Base-by-base conservation (phyloP, 30 jellyfish, hydroid and myxozoan genomes). In the Morbakka virulenta region DNA sequence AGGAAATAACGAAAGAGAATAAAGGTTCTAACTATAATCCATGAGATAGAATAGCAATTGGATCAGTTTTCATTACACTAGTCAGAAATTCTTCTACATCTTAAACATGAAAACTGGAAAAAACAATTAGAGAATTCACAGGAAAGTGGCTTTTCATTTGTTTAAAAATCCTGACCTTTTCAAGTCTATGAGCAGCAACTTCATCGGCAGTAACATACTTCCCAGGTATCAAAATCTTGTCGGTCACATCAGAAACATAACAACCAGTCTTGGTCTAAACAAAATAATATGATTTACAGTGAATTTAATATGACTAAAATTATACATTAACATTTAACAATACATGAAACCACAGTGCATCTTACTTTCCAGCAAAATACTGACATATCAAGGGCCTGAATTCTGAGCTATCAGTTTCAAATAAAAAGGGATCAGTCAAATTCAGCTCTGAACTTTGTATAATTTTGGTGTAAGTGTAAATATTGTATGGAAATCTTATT, bases 241-340 rank as follows among this genome's bases (percentile, higher is more conserved):
- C 98, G 3, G 88, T 72, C 14, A 76, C 95, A 64, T 92, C 90
- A 3, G 98, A 66, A 2, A 92, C 95, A 63, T 92, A 92, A 63
- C 96, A 92, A 13, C 98, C 98, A 22, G 96, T 86, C 71, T 92
- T 92, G 26, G 98, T 92, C 98, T 91, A 68, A 4, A 24, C 17
- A 41, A 12, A 28, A 41, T 14, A 35, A 48, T 35, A 27, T 20
- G 20, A 63, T n/a, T n/a, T n/a, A n/a, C n/a, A n/a, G 6, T 23
- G 6, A 14, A 50, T 30, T 23, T 69, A 11, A 47, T 11, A 47
- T 47, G 61, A 47, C n/a, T 47, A 47, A n/a, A n/a, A n/a, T n/a
- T n/a, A n/a, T n/a, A n/a, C n/a, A n/a, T n/a, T n/a, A n/a, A n/a
- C 71, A 22, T 9, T 13, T 12, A 57, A 57, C 28, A 57, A 57